Evolutionary conservation across 92 coral and sea anemone genomes (phyloP).

Genomic region (Phenganax stokvisi): DNA sequence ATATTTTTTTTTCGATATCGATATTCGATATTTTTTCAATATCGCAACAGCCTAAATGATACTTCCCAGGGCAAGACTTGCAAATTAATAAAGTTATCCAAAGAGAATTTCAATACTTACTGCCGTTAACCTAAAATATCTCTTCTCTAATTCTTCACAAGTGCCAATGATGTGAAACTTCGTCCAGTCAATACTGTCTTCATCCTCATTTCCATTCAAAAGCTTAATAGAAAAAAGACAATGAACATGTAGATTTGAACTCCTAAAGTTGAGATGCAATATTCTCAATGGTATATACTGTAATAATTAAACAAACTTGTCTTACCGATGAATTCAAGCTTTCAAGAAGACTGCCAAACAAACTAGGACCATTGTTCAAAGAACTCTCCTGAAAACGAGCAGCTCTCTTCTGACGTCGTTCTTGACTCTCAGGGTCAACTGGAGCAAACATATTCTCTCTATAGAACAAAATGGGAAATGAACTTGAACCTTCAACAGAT

Average conservation of each 20-base stretch:
- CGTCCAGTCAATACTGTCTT: constrained; percentile 95
- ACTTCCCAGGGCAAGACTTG: neutral
- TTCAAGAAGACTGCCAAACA: constrained; percentile 63
- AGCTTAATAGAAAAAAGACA: constrained; percentile 39
- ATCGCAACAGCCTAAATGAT: no score
- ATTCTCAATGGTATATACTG: neutral
- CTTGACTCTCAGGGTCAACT: constrained; percentile 70
- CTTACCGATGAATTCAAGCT: constrained; percentile 76
- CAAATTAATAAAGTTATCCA: neutral
- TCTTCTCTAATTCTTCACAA: constrained; percentile 78
- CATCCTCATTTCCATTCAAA: constrained; percentile 62
- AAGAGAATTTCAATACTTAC: constrained; percentile 49
- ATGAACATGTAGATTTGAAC: neutral
- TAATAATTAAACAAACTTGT: constrained; percentile 1
- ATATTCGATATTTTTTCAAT: no score
- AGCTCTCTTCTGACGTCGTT: constrained; percentile 81
- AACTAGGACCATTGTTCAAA: constrained; percentile 44
- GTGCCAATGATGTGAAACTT: constrained; percentile 92
- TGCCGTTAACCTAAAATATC: constrained; percentile 73
- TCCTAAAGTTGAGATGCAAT: neutral
- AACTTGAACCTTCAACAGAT: neutral
- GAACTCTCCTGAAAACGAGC: constrained; percentile 69
- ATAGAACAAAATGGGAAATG: constrained; percentile 29
- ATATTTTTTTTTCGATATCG: no score
- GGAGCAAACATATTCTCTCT: constrained; percentile 45